Evolutionary conservation across 1,140 invertebrate species (phyloP).

Genomic region (Hyphantria cunea): DNA sequence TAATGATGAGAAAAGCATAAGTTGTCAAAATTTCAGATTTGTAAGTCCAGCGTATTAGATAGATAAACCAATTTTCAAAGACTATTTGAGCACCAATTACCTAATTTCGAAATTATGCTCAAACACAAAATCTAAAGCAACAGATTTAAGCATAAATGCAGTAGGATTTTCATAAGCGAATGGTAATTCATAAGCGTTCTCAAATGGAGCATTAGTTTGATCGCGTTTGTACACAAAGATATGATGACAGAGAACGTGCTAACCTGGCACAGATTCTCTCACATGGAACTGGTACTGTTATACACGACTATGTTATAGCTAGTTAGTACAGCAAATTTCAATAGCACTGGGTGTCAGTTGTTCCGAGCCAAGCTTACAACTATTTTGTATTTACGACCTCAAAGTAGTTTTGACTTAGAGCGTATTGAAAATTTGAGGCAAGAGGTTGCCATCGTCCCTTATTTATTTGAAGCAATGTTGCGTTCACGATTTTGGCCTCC

Average conservation of each 20-base stretch:
- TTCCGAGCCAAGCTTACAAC: conserved; percentile 29
- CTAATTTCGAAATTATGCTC: too few relatives aligned
- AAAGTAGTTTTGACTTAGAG: conserved; percentile 25
- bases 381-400: conserved; percentile 31
- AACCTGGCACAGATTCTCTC: conserved; percentile 20
- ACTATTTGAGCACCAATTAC: too few relatives aligned
- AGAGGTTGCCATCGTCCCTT: conserved; percentile 7
- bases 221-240: conserved; percentile 15
- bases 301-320: not conserved
- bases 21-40: too few relatives aligned
- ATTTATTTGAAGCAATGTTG: conserved; percentile 12
- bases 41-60: too few relatives aligned
- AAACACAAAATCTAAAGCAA: too few relatives aligned
- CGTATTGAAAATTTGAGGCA: conserved; percentile 19
- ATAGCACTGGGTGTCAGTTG: conserved; percentile 18
- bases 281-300: conserved; percentile 20
- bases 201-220: not conserved
- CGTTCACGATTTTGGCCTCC: conserved; percentile 15
- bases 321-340: too few relatives aligned
- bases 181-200: conserved; percentile 7
- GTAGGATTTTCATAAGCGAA: too few relatives aligned
- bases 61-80: too few relatives aligned
- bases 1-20: too few relatives aligned
- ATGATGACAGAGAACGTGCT: conserved; percentile 10
- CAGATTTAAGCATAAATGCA: too few relatives aligned